Base-by-base conservation (phyloP, 2,113 vertebrate genomes). In the Chascanopsetta lugubris region DNA sequence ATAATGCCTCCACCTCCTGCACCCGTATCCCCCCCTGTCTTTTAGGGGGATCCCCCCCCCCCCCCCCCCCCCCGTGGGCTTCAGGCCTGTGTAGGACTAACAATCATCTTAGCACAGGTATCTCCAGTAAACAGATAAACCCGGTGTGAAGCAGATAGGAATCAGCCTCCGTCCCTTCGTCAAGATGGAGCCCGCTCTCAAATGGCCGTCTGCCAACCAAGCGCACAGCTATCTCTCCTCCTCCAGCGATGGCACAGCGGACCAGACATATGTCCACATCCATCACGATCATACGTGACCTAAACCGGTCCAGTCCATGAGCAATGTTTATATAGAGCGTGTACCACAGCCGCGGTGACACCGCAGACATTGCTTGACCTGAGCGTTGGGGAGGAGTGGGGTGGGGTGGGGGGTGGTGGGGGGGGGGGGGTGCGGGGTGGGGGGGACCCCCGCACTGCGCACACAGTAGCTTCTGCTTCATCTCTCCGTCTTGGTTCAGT, bases 261-360 rank as follows among this genome's bases (percentile, higher is more conserved):
- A 63, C 50, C 56, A 67, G 60, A 85, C 59, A 81, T 51, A 56
- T 86, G 75, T 86, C 79, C n/a, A 56, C 81, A 68, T 76, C 69
- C 55, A 74, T 87, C 75, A 83, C 8, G 20, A 62, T 74, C 72
- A 82, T 11, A 36, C 29, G 46, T 74, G 83, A 83, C 62, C 71
- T 58, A 17, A 70, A 50, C 75, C 40, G 65, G 38, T 65, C 61
- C 9, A 9, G 25, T 75, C 46, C 51, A 30, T 53, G 66, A 77
- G 45, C 70, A 36, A 12, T 65, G 65, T 46, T 66, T 60, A 40
- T 24, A 46, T 46, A 32, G 42, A 53, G 50, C 27, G 21, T 63
- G 56, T 1, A 1, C 15, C 38, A 49, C 61, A 61, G 36, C 48
- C 20, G 49, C 55, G 61, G 57, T 46, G 50, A 75, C 73, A 30